Evolutionary conservation across 2,888 invertebrate genomes (phyloP).

Genomic region (Schizaphis graminum): DNA sequence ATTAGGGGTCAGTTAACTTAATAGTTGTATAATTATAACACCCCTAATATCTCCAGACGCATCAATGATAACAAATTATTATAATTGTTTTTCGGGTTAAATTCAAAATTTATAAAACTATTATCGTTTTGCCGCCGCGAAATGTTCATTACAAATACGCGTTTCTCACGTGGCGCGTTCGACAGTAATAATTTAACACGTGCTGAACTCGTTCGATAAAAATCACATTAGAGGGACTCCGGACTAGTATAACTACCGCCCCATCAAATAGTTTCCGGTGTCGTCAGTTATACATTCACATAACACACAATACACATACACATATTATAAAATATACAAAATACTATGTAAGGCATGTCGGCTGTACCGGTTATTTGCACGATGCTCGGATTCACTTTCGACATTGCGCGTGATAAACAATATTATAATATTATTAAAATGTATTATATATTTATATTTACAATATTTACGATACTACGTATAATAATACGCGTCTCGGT

Average conservation of each 20-base stretch:
- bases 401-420: neutral
- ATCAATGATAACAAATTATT: neutral
- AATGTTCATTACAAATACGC: neutral
- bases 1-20: neutral
- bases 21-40: neutral
- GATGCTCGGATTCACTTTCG: constrained; percentile 14
- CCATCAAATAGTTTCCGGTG: constrained; percentile 33
- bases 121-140: neutral
- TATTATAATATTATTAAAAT: neutral
- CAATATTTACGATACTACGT: neutral
- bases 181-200: constrained; percentile 2
- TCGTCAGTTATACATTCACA: constrained; percentile 8
- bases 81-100: neutral
- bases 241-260: neutral
- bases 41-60: neutral
- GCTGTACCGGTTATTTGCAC: neutral
- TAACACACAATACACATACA: neutral
- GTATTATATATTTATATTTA: neutral
- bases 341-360: neutral
- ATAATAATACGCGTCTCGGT: neutral
- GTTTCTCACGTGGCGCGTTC: neutral
- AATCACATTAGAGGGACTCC: constrained; percentile 52
- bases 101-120: neutral
- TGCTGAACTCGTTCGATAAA: constrained; percentile 48
- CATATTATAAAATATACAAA: neutral